A percentile compares a stretch with the other conserved stretches of the same genome.
phyloP scores from a whole-genome alignment of 2,888 invertebrate genomes.

The Amiota minor region DNA sequence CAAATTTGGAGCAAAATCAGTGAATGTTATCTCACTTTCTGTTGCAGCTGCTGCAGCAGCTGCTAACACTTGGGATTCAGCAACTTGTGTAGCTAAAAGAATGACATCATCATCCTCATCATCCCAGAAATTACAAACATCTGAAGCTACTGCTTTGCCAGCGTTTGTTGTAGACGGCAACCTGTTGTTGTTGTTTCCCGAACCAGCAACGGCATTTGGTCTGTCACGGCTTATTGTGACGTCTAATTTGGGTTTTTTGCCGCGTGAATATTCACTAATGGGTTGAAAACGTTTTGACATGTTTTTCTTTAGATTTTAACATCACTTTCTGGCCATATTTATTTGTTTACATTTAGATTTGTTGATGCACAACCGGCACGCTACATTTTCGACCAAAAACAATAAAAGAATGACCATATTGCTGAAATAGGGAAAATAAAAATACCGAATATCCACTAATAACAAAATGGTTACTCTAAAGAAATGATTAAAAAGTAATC shows the following conservation, averaged over 20 bases:
- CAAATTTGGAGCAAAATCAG: slow-evolving; percentile 58
- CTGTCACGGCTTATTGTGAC: slow-evolving; percentile 55
- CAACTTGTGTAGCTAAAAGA: slow-evolving; percentile 68
- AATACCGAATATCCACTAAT: too few relatives aligned
- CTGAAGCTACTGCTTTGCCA: slow-evolving; percentile 24
- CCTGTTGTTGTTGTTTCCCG: background rate
- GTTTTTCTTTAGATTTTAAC: background rate
- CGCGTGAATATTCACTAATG: slow-evolving; percentile 61
- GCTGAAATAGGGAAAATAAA: too few relatives aligned
- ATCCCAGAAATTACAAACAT: slow-evolving; percentile 61
- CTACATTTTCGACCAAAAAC: too few relatives aligned
- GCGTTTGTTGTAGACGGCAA: background rate
- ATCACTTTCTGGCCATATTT: too few relatives aligned
- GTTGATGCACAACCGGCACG: too few relatives aligned
- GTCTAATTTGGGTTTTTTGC: slow-evolving; percentile 68
- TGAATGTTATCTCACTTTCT: slow-evolving; percentile 61
- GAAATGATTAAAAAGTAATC: too few relatives aligned
- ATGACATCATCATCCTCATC: slow-evolving; percentile 72
- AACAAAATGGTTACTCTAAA: too few relatives aligned
- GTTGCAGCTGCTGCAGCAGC: slow-evolving; percentile 41
- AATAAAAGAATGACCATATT: too few relatives aligned
- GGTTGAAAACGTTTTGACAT: slow-evolving; percentile 67
- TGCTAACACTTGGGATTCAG: slow-evolving; percentile 58
- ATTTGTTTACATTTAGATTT: too few relatives aligned
- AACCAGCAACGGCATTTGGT: background rate